Base-by-base conservation (phyloP, 2,797 vertebrate species). In the Poeciliopsis gracilis region DNA sequence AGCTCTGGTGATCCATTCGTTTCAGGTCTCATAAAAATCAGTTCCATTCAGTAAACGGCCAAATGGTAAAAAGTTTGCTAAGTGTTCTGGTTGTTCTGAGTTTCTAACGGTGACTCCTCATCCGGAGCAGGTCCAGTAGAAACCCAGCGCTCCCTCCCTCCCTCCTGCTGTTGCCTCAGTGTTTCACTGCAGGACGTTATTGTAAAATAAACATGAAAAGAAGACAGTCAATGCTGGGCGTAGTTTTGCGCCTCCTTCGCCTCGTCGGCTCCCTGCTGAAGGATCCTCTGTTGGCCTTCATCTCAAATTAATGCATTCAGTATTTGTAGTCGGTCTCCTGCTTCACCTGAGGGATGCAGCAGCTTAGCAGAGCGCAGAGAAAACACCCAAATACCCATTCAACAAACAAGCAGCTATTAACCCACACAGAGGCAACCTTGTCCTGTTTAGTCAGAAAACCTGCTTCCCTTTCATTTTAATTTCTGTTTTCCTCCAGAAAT, bases 281-380 rank as follows among this genome's bases (percentile, higher is more conserved):
- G 38, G 46, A 66, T 81, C 57, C 51, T 81, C 61, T 70, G 77
- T 55, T 41, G 30, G 49, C 75, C 77, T 46, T 69, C 79, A 85
- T 86, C 78, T 77, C 69, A 78, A 81, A 82, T 88, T 86, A 78
- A 89, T 87, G 75, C 67, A 72, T 82, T 86, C 79, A 76, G 77
- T 57, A 77, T 77, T 82, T 72, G 78, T 33, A 59, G 73, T 84
- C 70, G 80, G 66, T 41, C 76, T 70, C 70, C 30, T 12, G 1
- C 59, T 75, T 85, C 61, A 82, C 82, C 78, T 41, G 2, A 18
- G 85, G 84, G 88, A 87, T 67, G 33, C 2, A 33, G 15, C 59
- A 47, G 41, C 55, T 78, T 72, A 79, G 77, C 45, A n/a, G 45
- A 66, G 70, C 78, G 38, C 30, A 80, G 75, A 75, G 69, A 51